Evolutionary conservation across 2,888 invertebrate genomes (phyloP).

Genomic region (Altica lythri): DNA sequence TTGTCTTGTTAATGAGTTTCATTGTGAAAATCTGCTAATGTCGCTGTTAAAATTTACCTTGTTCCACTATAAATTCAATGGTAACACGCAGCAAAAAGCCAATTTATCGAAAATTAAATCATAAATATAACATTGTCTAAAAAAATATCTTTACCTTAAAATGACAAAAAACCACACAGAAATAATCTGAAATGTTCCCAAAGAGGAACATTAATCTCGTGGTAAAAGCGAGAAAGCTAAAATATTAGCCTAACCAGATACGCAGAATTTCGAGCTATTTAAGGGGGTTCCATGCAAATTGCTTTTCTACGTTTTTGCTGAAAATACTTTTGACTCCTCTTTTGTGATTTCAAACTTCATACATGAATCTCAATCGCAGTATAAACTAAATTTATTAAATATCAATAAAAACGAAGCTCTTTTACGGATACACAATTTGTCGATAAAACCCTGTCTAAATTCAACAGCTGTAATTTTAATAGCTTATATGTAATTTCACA

Average conservation of each 20-base stretch:
- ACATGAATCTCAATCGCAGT: neutral
- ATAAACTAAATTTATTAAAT: conserved; percentile 3
- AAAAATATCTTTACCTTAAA: conserved; percentile 17
- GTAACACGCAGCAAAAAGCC: too few relatives aligned
- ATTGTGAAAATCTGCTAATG: too few relatives aligned
- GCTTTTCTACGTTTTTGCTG: conserved; percentile 15
- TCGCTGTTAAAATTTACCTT: too few relatives aligned
- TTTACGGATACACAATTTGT: too few relatives aligned
- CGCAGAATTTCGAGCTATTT: conserved; percentile 22
- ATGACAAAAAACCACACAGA: conserved; percentile 21
- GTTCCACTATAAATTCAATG: too few relatives aligned
- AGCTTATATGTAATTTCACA: too few relatives aligned
- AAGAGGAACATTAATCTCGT: conserved; percentile 18
- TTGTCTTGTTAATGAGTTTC: too few relatives aligned
- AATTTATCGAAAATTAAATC: neutral
- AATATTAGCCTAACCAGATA: conserved; percentile 27
- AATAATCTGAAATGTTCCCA: conserved; percentile 17
- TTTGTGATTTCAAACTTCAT: neutral
- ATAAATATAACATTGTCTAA: neutral
- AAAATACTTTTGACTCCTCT: conserved; percentile 15
- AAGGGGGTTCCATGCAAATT: conserved; percentile 26
- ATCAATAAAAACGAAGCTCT: too few relatives aligned
- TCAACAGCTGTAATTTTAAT: too few relatives aligned
- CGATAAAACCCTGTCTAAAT: too few relatives aligned
- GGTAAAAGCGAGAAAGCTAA: conserved; percentile 24